phyloP scores from a whole-genome alignment of 2,113 vertebrate genomes.

The Noctilio leporinus region DNA sequence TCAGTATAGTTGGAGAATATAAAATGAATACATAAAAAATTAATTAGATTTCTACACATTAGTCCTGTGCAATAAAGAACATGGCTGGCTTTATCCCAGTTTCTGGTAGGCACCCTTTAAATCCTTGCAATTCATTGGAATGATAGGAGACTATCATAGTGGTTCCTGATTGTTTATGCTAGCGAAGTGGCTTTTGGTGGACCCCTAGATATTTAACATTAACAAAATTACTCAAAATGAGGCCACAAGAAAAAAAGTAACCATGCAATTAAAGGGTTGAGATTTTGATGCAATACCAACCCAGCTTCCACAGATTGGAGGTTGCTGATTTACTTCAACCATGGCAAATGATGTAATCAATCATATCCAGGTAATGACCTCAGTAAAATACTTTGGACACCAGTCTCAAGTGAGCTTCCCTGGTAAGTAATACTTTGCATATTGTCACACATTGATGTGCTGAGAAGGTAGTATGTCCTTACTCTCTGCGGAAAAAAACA shows the following conservation, averaged over 20 bases:
- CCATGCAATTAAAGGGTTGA: background rate
- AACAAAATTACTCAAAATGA: background rate
- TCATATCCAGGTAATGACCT: background rate
- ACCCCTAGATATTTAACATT: background rate
- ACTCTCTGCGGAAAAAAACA: background rate
- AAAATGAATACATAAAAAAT: background rate
- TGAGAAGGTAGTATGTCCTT: background rate
- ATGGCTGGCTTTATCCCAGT: background rate
- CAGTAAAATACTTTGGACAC: background rate
- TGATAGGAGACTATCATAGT: background rate
- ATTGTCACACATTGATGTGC: background rate
- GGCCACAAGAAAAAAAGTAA: background rate
- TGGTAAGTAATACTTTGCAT: background rate
- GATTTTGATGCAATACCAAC: background rate
- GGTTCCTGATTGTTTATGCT: background rate
- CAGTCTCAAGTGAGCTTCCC: background rate
- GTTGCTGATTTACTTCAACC: background rate
- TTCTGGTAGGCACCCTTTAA: background rate
- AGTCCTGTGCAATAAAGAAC: background rate
- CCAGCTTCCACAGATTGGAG: background rate
- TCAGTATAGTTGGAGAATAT: background rate
- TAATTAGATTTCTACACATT: background rate
- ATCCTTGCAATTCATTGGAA: background rate
- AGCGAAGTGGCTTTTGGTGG: background rate
- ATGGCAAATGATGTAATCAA: background rate